A percentile compares a stretch with the other conserved stretches of the same genome.
Conservation (phyloP, 2,888 invertebrate species). For the Eretmocerus hayati region DNA sequence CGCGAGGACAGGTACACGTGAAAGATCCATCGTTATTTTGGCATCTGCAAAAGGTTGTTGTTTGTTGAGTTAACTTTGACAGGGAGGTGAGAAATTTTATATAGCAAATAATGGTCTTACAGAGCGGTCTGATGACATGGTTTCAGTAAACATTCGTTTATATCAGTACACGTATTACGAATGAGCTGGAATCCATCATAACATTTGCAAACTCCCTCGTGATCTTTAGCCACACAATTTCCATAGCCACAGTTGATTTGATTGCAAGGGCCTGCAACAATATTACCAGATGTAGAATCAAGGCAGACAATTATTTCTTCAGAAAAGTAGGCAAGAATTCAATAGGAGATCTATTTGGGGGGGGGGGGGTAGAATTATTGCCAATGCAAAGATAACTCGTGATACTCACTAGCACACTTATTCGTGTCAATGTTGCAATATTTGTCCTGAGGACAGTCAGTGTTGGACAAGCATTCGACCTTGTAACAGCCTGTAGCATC, state of each 20-base stretch:
- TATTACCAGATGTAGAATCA: not conserved
- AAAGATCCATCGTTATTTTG: constrained; percentile 73
- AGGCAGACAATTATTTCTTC: not conserved
- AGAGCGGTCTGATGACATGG: constrained; percentile 75
- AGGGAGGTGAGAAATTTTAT: too few species aligned
- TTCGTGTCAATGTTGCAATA: constrained; percentile 68
- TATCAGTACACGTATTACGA: constrained; percentile 66
- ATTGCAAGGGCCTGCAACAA: constrained; percentile 67
- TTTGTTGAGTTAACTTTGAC: constrained; percentile 7
- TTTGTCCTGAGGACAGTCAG: constrained; percentile 69
- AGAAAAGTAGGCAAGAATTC: too few species aligned
- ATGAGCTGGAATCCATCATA: constrained; percentile 64
- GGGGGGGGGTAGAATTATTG: not conserved
- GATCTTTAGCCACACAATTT: constrained; percentile 65
- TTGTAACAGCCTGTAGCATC: constrained; percentile 84
- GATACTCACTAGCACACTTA: constrained; percentile 65
- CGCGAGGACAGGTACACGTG: constrained; percentile 69
- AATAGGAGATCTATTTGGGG: too few species aligned
- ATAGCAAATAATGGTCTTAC: too few species aligned
- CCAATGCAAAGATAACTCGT: not conserved
- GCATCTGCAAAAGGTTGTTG: constrained; percentile 57
- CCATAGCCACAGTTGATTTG: constrained; percentile 73
- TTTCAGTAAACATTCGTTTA: constrained; percentile 70
- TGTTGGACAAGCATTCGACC: constrained; percentile 75
- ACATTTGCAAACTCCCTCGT: constrained; percentile 68